A percentile compares a stretch with the other conserved stretches of the same genome.
Conservation (phyloP, 2,797 vertebrate genomes). For the Psittacula echo region DNA sequence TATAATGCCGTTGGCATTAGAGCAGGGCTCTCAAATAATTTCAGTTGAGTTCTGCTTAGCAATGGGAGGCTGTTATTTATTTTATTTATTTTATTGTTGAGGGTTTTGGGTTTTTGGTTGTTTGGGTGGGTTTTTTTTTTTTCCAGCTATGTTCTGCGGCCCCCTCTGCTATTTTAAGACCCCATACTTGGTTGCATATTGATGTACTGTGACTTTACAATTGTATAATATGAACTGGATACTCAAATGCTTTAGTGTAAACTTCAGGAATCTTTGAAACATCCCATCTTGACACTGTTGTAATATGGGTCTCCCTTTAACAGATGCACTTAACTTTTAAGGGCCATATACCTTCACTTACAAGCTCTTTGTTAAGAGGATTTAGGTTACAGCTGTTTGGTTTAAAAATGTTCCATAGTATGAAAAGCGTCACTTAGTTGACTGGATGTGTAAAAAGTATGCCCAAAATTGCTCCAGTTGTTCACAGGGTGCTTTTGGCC, state of each 20-base stretch:
- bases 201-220: neutral
- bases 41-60: neutral
- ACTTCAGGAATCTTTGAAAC: neutral
- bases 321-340: constrained; percentile 5
- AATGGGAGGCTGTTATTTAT: constrained; percentile 36
- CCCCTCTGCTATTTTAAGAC: constrained; percentile 2
- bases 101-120: neutral
- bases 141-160: neutral
- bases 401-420: neutral
- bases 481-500: neutral
- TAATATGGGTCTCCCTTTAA: neutral
- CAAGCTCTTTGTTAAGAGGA: neutral
- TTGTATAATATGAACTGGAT: neutral
- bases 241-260: neutral
- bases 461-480: neutral
- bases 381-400: neutral
- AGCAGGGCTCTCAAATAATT: neutral
- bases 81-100: constrained; percentile 25
- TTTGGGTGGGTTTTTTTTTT: neutral
- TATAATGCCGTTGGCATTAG: neutral
- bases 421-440: neutral
- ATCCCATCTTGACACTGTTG: neutral
- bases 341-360: constrained; percentile 22
- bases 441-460: neutral
- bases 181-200: neutral